Conservation (phyloP, 2,113 vertebrate species). For the Leptodactylus fuscus region DNA sequence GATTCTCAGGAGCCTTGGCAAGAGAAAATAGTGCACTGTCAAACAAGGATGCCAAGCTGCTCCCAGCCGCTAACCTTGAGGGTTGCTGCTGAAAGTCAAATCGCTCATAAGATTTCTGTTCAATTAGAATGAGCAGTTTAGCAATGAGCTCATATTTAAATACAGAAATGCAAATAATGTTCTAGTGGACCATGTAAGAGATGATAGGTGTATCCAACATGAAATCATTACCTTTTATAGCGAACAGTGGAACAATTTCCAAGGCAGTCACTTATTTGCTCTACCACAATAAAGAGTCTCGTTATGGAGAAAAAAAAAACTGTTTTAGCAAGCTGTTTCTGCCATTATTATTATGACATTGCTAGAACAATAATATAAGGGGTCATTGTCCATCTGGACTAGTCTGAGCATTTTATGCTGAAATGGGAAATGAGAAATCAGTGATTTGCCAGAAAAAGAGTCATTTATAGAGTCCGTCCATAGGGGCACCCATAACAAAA, state of each 20-base stretch:
- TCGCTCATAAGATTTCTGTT: background rate
- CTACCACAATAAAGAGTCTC: conserved; percentile 45
- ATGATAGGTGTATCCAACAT: conserved; percentile 38
- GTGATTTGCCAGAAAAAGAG: conserved; percentile 27
- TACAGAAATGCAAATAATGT: conserved; percentile 9
- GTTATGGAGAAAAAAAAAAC: conserved; percentile 44
- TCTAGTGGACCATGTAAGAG: background rate
- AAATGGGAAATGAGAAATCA: conserved; percentile 38
- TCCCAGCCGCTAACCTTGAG: conserved; percentile 11
- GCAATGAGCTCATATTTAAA: background rate
- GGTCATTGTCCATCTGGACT: conserved; percentile 59
- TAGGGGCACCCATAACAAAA: conserved; percentile 13
- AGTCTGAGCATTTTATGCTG: conserved; percentile 41
- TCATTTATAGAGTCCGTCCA: conserved; percentile 15
- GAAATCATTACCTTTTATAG: conserved; percentile 56
- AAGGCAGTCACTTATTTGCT: conserved; percentile 43
- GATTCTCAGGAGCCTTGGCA: conserved; percentile 32
- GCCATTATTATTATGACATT: conserved; percentile 56
- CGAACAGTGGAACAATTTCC: conserved; percentile 35
- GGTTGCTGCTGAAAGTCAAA: conserved; percentile 3
- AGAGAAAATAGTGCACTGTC: conserved; percentile 29
- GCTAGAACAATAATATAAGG: conserved; percentile 51
- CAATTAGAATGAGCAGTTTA: background rate
- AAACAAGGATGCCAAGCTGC: background rate
- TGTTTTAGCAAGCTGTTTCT: conserved; percentile 58